These are phyloP conservation scores for Erannis defoliaria DNA, from an alignment of 2,888 invertebrate species.

Conservation along the genomic window DNA sequence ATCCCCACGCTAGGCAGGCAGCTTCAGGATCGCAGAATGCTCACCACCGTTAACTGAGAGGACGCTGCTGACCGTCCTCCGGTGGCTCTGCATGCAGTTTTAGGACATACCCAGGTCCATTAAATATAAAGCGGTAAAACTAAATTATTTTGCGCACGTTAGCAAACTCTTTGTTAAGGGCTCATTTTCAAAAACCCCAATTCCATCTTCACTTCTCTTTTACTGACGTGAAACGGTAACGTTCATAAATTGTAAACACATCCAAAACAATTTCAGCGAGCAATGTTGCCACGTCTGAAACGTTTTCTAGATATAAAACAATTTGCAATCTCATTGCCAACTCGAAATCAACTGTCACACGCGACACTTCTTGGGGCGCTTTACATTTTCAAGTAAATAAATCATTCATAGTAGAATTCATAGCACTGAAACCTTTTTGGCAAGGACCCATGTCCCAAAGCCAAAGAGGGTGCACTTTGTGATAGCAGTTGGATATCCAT, in stretches of 20 bases:
- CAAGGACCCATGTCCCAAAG: constrained; percentile 34
- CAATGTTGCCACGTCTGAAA: not conserved
- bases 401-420: constrained; percentile 34
- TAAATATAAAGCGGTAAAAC: no score
- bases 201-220: no score
- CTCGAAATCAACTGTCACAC: constrained; percentile 21
- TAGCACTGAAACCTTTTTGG: constrained; percentile 44
- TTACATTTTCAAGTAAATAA: constrained; percentile 38
- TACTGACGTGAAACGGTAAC: not conserved
- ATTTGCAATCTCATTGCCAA: constrained; percentile 22
- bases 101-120: no score
- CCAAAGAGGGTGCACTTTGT: constrained; percentile 38
- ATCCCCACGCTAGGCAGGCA: no score
- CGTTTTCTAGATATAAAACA: constrained; percentile 12
- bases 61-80: no score
- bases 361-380: constrained; percentile 15
- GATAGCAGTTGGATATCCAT: constrained; percentile 32
- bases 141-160: no score
- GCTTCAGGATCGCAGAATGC: no score
- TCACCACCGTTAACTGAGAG: no score
- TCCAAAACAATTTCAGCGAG: not conserved
- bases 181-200: no score
- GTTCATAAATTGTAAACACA: not conserved
- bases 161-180: no score
- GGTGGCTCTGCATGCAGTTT: no score